phyloP scores from a whole-genome alignment of 1,140 invertebrate genomes.

The Liolophura sinensis region DNA sequence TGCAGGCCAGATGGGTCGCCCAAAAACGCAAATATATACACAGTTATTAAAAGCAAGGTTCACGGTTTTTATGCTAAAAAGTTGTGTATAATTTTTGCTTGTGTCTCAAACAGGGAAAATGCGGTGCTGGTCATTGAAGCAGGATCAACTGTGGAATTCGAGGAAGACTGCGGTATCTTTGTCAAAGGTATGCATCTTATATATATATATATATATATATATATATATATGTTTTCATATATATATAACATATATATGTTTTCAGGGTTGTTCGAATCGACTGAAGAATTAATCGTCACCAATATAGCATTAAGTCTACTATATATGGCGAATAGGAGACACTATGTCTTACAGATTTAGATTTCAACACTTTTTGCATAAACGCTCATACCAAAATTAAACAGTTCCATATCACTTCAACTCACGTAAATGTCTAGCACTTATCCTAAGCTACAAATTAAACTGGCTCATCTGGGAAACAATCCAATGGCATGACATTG shows the following conservation, averaged over 20 bases:
- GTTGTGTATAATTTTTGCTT: background rate
- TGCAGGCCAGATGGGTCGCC: no score
- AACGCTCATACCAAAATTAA: no score
- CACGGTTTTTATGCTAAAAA: no score
- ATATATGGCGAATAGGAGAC: background rate
- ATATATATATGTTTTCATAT: background rate
- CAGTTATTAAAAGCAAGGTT: no score
- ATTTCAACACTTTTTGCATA: no score
- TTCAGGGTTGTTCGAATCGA: background rate
- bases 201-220: background rate
- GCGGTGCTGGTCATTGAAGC: slow-evolving; percentile 1
- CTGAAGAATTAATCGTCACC: background rate
- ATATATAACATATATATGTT: background rate
- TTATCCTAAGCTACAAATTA: no score
- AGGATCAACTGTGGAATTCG: slow-evolving; percentile 1
- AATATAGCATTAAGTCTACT: background rate
- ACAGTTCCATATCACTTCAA: no score
- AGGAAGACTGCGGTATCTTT: slow-evolving; percentile 2
- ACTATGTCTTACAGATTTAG: no score
- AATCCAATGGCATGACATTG: no score
- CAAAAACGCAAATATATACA: no score
- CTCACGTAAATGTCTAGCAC: no score
- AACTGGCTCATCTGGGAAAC: no score
- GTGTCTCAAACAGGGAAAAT: background rate
- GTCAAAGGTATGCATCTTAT: slow-evolving; percentile 4